Evolutionary conservation across 2,888 invertebrate species (phyloP).

Genomic region (Eupithecia tripunctaria): DNA sequence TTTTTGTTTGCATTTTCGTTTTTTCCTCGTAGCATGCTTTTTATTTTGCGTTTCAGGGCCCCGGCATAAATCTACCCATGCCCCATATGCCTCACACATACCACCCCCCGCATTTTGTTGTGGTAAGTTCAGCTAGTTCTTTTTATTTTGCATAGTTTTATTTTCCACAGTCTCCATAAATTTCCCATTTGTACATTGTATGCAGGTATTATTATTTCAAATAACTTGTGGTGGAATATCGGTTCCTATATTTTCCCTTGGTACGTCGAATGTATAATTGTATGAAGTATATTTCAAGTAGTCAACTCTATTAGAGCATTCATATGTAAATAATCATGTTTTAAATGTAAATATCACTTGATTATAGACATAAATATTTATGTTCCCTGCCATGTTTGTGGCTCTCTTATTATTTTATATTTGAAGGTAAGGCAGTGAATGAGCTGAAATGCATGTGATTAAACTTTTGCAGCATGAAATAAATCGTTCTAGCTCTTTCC

Average conservation of each 20-base stretch:
- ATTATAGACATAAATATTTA: not conserved
- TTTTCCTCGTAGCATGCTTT: conserved; percentile 77
- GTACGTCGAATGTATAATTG: not conserved
- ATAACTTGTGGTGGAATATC: not conserved
- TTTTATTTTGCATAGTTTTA: conserved; percentile 48
- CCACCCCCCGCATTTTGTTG: conserved; percentile 83
- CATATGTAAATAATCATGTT: not conserved
- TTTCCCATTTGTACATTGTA: not conserved
- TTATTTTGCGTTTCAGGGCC: conserved; percentile 80
- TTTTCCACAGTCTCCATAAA: not conserved
- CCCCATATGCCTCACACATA: conserved; percentile 83
- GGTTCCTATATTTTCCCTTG: not conserved
- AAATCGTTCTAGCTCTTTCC: conserved; percentile 8
- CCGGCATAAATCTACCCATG: conserved; percentile 82
- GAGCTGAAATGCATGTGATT: conserved; percentile 22
- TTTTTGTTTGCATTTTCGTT: conserved; percentile 54
- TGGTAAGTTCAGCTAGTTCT: conserved; percentile 73
- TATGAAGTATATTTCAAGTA: not conserved
- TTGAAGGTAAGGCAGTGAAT: conserved; percentile 18
- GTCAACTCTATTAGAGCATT: not conserved
- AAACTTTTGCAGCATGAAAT: conserved; percentile 27
- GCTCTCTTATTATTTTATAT: not conserved
- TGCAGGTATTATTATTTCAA: not conserved
- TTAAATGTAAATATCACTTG: not conserved
- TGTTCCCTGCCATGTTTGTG: not conserved